Conservation (phyloP, 2,113 vertebrate genomes). For the Leiothrix lutea region DNA sequence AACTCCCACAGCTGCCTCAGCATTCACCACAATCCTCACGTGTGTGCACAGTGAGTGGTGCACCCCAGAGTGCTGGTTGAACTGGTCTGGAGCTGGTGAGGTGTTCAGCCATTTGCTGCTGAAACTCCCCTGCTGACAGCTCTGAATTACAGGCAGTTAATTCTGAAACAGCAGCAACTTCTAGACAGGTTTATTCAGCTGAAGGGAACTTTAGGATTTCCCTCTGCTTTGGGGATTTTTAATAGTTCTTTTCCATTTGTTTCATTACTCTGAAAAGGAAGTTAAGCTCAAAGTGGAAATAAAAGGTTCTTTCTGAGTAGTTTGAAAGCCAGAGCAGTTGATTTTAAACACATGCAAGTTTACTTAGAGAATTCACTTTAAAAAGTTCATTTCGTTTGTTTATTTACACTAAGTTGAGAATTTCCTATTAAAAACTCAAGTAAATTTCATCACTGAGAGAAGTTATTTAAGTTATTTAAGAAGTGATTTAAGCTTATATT, state of each 20-base stretch:
- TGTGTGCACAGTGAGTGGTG: not conserved
- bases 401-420: not conserved
- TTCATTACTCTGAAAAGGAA: not conserved
- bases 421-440: not conserved
- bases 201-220: not conserved
- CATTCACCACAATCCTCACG: fast-evolving
- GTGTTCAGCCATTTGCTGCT: not conserved
- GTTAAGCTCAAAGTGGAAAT: not conserved
- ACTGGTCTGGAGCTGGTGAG: not conserved
- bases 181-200: not conserved
- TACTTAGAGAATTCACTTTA: not conserved
- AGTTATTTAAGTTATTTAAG: not conserved
- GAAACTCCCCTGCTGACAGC: not conserved
- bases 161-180: not conserved
- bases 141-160: not conserved
- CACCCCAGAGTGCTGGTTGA: not conserved
- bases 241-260: not conserved
- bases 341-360: not conserved
- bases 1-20: not conserved
- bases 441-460: not conserved
- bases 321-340: not conserved
- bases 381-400: not conserved
- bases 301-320: not conserved
- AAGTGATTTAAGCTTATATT: no score
- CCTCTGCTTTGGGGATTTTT: not conserved